Base-by-base conservation (phyloP, 2,888 invertebrate genomes). In the Perithous albicinctus region DNA sequence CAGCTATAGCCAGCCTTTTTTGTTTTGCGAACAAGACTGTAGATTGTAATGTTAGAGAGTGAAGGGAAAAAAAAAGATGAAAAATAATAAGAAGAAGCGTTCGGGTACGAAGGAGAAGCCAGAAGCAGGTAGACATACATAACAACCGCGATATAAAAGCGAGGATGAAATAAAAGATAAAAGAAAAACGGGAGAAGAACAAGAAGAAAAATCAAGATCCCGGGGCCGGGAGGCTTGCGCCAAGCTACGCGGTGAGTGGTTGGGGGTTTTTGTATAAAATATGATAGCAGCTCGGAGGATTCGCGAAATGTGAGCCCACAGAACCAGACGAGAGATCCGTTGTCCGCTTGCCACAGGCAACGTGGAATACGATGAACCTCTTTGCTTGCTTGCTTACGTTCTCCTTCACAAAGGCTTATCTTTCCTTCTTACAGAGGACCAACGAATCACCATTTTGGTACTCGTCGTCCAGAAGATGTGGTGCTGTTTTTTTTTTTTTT, bases 281-380 rank as follows among this genome's bases (percentile, higher is more conserved):
- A 92, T 92, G 91, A 92, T 90, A 90, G 90, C 90, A 85, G 86
- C 51, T 48, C 75, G 48, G 59, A 79, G 67, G 87, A 90, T 89
- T 91, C 89, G 91, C 91, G 92, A 92, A 92, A 92, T 91, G 91
- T 92, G 92, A 92, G 91, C 91, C 89, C 88, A 87, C n/a, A n/a
- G n/a, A n/a, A 88, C 87, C 88, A 82, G 85, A 85, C 83, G 86
- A 85, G 86, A 85, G 88, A 86, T 87, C 87, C 83, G 84, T 86
- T 85, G 88, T 86, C 80, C 84, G 72, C 81, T 84, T 26, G 87
- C 86, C 80, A n/a, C n/a, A 69, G 29, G 43, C 63, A 48, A 79
- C 67, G 32, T 48, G 48, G 66, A 48, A 67, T 67, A 67, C 67
- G 67, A 51, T 35, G 54, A 54, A 41, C 15, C 54, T 69, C 54